Percentiles rank a stretch among this genome's conserved stretches.
These are phyloP conservation scores for Planococcus citri DNA, from an alignment of 1,140 invertebrate genomes.

Conservation along the genomic window DNA sequence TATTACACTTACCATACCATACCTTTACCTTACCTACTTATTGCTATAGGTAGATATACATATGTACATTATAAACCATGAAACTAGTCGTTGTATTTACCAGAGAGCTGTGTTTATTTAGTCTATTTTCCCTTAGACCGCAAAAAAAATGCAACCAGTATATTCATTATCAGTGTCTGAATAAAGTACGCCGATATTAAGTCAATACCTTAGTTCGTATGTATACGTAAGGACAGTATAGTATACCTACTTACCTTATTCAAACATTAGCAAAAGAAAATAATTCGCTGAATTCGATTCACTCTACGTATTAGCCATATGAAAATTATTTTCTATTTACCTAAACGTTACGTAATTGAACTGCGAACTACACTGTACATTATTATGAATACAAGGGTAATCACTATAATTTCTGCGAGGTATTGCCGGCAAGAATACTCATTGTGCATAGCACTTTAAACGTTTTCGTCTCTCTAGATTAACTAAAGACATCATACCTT, in stretches of 20 bases:
- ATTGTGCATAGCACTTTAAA: too few relatives aligned
- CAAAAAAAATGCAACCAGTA: neutral
- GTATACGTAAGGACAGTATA: too few relatives aligned
- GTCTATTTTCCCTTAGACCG: neutral
- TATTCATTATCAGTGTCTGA: neutral
- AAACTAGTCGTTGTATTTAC: neutral
- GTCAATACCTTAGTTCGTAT: too few relatives aligned
- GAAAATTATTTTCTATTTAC: conserved; percentile 8
- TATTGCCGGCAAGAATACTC: too few relatives aligned
- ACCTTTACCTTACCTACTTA: too few relatives aligned
- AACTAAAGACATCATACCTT: neutral
- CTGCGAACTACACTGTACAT: neutral
- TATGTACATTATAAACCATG: neutral
- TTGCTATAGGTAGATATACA: too few relatives aligned
- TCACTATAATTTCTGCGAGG: neutral
- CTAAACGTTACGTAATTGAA: neutral
- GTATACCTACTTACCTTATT: neutral
- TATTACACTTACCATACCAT: too few relatives aligned
- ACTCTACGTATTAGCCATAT: neutral
- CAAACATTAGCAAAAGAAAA: neutral
- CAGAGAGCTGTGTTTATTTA: neutral
- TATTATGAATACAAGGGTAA: neutral
- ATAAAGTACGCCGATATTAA: neutral
- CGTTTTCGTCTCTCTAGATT: too few relatives aligned
- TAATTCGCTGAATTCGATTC: neutral